Percentiles rank a stretch among this genome's conserved stretches.
These are phyloP conservation scores for Epicauta chinensis DNA, from an alignment of 1,140 invertebrate species.

Conservation along the genomic window DNA sequence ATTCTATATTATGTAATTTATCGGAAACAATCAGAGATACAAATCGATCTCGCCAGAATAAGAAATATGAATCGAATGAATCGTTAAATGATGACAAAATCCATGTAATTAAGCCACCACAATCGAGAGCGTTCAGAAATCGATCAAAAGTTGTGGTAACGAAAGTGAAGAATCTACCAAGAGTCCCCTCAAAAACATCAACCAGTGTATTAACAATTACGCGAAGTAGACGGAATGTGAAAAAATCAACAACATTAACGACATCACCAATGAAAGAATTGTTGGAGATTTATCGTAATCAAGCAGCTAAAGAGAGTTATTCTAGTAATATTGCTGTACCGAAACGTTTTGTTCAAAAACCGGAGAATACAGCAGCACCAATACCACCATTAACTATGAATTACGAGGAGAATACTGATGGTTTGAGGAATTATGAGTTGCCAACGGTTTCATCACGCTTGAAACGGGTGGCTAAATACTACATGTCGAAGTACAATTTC, in stretches of 20 bases:
- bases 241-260: no score
- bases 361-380: conserved; percentile 4
- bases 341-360: conserved; percentile 19
- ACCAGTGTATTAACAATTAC: no score
- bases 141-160: no score
- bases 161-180: no score
- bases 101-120: no score
- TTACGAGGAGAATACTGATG: not conserved
- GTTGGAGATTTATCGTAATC: conserved; percentile 49
- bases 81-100: no score
- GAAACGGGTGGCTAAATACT: conserved; percentile 45
- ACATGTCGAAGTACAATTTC: conserved; percentile 45
- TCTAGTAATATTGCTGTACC: conserved; percentile 29
- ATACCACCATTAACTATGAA: conserved; percentile 13
- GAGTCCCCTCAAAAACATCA: no score
- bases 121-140: no score
- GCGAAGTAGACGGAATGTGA: no score
- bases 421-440: conserved; percentile 43
- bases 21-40: not conserved
- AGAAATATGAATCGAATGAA: no score
- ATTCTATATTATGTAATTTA: not conserved
- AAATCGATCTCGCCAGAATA: not conserved
- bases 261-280: conserved; percentile 16
- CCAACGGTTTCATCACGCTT: conserved; percentile 49
- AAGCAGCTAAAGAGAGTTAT: conserved; percentile 37